Conservation (phyloP, 2,797 vertebrate genomes). For the Taeniopygia guttata region DNA sequence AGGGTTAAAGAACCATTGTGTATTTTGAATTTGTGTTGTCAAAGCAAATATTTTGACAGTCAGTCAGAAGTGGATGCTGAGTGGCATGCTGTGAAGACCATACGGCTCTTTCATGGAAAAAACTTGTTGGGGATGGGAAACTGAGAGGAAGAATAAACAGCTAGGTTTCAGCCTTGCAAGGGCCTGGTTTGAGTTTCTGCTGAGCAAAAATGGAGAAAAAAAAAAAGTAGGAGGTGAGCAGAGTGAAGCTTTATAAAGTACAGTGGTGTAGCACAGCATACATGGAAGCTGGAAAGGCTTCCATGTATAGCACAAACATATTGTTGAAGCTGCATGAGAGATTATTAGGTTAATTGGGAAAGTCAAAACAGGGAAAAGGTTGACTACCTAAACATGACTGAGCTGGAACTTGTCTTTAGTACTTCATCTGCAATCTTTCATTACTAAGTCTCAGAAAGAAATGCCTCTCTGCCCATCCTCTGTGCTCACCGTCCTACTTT, state of each 20-base stretch:
- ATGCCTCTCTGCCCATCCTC: background rate
- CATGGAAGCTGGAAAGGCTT: background rate
- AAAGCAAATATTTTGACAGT: constrained; percentile 47
- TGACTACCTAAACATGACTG: background rate
- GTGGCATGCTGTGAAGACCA: background rate
- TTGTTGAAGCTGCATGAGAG: accelerated
- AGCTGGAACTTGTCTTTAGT: background rate
- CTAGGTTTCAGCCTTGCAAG: background rate
- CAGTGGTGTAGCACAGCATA: background rate
- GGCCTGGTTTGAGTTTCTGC: background rate
- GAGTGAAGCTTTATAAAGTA: background rate
- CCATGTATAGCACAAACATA: background rate
- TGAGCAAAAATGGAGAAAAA: background rate
- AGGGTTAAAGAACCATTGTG: background rate
- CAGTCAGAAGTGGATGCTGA: background rate
- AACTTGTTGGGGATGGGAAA: background rate
- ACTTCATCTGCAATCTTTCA: background rate
- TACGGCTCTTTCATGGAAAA: constrained; percentile 2
- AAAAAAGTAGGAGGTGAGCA: background rate
- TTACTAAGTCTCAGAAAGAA: background rate
- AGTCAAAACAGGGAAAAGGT: background rate
- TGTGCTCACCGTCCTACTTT: background rate
- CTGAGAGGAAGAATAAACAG: background rate
- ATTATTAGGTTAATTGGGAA: background rate
- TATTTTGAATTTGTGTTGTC: constrained; percentile 12